Percentiles rank a stretch among this genome's conserved stretches.
Conservation (phyloP, 23 tunicate genomes). For the Ciona savignyi region DNA sequence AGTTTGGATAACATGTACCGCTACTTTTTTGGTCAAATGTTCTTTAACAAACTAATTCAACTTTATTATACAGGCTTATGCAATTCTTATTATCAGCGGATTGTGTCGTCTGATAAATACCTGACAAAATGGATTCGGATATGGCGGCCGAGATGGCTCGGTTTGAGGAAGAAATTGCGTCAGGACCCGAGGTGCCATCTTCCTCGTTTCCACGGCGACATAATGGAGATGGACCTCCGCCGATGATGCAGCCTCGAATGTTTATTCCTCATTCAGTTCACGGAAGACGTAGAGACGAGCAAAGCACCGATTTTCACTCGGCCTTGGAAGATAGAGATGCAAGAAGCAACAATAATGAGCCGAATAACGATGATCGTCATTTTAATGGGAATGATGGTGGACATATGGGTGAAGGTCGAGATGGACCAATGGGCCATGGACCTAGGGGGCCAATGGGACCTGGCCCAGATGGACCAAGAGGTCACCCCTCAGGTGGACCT, state of each 20-base stretch:
- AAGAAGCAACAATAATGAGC: too few relatives aligned
- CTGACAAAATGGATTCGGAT: constrained; percentile 8
- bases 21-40: too few relatives aligned
- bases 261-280: neutral
- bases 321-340: neutral
- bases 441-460: constrained; percentile 9
- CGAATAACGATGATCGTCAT: neutral
- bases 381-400: neutral
- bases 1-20: too few relatives aligned
- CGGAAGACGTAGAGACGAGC: neutral
- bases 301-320: neutral
- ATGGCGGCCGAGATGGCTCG: constrained; percentile 95
- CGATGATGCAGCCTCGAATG: too few relatives aligned
- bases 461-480: constrained; percentile 15
- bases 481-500: constrained; percentile 19
- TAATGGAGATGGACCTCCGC: neutral
- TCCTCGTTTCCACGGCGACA: neutral
- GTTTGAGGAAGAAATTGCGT: constrained; percentile 81
- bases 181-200: neutral
- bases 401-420: neutral
- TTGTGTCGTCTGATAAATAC: too few relatives aligned
- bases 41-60: too few relatives aligned
- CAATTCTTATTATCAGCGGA: too few relatives aligned
- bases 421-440: neutral
- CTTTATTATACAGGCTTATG: too few relatives aligned